phyloP scores from a whole-genome alignment of 2,113 vertebrate species.

The Megaceryle maxima region DNA sequence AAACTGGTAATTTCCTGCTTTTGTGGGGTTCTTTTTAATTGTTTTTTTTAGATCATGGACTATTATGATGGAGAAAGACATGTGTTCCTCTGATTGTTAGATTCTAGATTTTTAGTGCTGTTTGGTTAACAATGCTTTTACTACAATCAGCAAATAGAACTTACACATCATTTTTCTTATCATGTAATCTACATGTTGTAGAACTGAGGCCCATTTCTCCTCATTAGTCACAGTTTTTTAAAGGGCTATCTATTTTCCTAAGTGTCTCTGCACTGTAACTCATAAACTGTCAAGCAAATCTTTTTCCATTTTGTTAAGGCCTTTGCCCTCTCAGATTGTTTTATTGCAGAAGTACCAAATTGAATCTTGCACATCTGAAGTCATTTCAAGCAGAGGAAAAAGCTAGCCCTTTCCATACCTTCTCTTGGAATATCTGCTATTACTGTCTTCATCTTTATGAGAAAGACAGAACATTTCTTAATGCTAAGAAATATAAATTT shows the following conservation, averaged over 20 bases:
- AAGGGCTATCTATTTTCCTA: slow-evolving; percentile 65
- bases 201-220: slow-evolving; percentile 65
- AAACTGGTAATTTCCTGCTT: not conserved
- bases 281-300: slow-evolving; percentile 38
- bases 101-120: not conserved
- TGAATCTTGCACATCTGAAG: slow-evolving; percentile 61
- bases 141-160: slow-evolving; percentile 38
- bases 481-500: not conserved
- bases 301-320: slow-evolving; percentile 34
- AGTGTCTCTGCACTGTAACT: slow-evolving; percentile 51
- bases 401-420: not conserved
- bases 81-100: not conserved
- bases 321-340: slow-evolving; percentile 25
- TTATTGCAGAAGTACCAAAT: slow-evolving; percentile 60
- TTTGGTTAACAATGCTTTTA: not conserved
- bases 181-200: slow-evolving; percentile 12
- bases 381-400: slow-evolving; percentile 16
- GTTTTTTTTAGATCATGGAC: not conserved
- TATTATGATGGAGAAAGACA: not conserved
- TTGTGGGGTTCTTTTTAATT: not conserved
- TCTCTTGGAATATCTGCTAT: not conserved
- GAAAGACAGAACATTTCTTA: not conserved
- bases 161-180: slow-evolving; percentile 13
- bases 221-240: slow-evolving; percentile 66
- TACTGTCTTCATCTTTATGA: not conserved